phyloP scores from a whole-genome alignment of 1,140 invertebrate species.

The Cyclina sinensis region DNA sequence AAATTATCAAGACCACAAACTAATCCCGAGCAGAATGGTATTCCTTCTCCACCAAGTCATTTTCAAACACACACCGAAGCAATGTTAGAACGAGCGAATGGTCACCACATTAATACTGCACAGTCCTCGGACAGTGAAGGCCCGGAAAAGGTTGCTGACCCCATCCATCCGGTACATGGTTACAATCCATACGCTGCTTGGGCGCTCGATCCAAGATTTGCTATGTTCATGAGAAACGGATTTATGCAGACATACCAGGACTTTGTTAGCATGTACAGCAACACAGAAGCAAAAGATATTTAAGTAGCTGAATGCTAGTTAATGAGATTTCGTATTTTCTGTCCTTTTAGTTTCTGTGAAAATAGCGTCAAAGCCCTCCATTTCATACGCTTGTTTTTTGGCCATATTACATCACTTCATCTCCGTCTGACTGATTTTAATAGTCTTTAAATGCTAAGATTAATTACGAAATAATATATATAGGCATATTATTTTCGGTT shows the following conservation, averaged over 20 bases:
- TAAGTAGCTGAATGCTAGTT: neutral
- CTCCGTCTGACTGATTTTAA: too few species aligned
- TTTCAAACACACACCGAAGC: neutral
- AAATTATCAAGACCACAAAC: neutral
- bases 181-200: constrained; percentile 47
- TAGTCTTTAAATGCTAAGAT: too few species aligned
- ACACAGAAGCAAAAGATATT: neutral
- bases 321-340: too few species aligned
- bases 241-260: constrained; percentile 48
- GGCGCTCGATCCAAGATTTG: constrained; percentile 34
- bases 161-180: constrained; percentile 13
- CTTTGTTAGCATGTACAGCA: constrained; percentile 36
- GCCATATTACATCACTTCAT: too few species aligned
- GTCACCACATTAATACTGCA: neutral
- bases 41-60: neutral
- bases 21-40: neutral
- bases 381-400: too few species aligned
- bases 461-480: too few species aligned
- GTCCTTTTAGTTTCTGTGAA: too few species aligned
- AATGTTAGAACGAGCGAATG: neutral
- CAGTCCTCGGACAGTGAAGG: neutral
- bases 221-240: constrained; percentile 46
- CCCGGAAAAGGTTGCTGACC: neutral
- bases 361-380: too few species aligned
- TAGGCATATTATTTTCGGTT: too few species aligned